Evolutionary conservation across 2,797 vertebrate genomes (phyloP).

Genomic region (Masticophis lateralis): DNA sequence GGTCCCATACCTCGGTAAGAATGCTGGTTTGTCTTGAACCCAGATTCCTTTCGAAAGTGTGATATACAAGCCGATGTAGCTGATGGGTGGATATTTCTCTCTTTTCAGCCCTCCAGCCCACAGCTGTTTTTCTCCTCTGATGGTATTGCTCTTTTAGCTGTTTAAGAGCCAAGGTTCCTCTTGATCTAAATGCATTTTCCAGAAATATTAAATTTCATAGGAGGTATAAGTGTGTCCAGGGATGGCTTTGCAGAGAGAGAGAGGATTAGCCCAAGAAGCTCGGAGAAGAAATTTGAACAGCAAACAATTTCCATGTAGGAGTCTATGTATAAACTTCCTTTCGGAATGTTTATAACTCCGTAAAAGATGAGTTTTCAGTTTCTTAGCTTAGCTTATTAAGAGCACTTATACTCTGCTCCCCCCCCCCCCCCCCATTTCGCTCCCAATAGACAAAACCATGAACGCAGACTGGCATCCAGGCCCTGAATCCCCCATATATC

Average conservation of each 20-base stretch:
- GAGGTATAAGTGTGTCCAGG: constrained; percentile 13
- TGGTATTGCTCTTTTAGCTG: background rate
- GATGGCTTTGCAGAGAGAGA: background rate
- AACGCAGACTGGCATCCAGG: constrained; percentile 19
- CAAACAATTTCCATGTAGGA: background rate
- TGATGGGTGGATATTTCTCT: background rate
- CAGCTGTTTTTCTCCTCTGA: constrained; percentile 15
- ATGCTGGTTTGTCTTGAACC: background rate
- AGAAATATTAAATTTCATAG: constrained; percentile 5
- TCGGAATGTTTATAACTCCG: background rate
- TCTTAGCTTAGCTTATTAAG: background rate
- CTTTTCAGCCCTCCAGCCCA: background rate
- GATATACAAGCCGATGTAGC: background rate
- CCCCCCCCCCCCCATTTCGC: background rate
- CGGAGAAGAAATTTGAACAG: background rate
- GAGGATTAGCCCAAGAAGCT: background rate
- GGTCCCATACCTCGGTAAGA: constrained; percentile 97
- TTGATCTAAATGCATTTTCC: constrained; percentile 5
- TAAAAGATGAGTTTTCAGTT: background rate
- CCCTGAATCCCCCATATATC: constrained; percentile 34
- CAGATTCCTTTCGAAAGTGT: background rate
- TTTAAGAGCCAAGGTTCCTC: constrained; percentile 13
- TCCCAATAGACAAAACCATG: background rate
- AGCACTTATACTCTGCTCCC: background rate
- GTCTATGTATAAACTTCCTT: background rate